These are phyloP conservation scores for Macropus fuliginosus DNA, from an alignment of 2,797 vertebrate species.

Conservation along the genomic window DNA sequence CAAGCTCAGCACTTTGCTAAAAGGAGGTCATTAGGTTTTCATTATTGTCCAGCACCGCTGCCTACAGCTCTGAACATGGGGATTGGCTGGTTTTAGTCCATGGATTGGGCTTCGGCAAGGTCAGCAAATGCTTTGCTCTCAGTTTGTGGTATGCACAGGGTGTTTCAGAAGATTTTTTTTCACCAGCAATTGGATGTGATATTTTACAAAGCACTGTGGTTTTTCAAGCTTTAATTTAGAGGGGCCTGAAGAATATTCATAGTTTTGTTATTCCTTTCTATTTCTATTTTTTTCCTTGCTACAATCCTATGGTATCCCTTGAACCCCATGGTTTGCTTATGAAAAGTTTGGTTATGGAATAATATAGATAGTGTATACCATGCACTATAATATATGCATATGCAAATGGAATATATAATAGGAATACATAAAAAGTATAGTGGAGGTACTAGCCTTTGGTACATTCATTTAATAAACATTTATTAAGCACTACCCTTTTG, in stretches of 20 bases:
- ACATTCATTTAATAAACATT: neutral
- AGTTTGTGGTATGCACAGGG: slow-evolving; percentile 10
- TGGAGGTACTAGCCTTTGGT: neutral
- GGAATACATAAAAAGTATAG: neutral
- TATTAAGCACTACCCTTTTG: neutral
- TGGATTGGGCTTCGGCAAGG: neutral
- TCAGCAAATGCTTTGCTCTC: slow-evolving; percentile 45
- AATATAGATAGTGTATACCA: neutral
- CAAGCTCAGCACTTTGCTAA: neutral
- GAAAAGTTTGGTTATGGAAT: neutral
- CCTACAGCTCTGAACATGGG: neutral
- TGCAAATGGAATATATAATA: neutral
- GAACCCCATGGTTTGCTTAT: slow-evolving; percentile 45
- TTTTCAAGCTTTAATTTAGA: slow-evolving; percentile 65
- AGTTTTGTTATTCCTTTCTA: slow-evolving; percentile 21
- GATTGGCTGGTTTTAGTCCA: neutral
- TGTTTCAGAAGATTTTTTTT: slow-evolving; percentile 21
- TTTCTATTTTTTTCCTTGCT: neutral
- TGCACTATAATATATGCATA: neutral
- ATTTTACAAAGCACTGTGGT: slow-evolving; percentile 66
- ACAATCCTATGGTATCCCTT: neutral
- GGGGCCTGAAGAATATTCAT: slow-evolving; percentile 52
- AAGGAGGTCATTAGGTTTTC: neutral
- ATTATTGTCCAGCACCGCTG: neutral
- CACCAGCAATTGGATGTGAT: slow-evolving; percentile 34